Base-by-base conservation (phyloP, 2,888 invertebrate species). In the Phortica magna region DNA sequence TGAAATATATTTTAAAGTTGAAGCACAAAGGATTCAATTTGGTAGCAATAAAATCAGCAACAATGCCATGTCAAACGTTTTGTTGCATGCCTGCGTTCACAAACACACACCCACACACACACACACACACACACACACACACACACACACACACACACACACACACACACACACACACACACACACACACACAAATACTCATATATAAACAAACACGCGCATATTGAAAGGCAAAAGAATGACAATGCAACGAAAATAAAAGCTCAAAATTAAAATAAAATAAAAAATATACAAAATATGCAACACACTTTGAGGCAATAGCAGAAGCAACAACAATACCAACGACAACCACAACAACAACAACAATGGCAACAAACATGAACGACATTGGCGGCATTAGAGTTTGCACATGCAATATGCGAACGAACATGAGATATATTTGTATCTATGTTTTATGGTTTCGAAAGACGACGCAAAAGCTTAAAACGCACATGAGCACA, bases 251-350 rank as follows among this genome's bases (percentile, higher is more conserved):
- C 55, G 31, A 53, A 53, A 55, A 71, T 71, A 31, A 22, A 31
- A 71, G 55, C 55, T 71, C 31, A 55, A 71, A 71, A 53, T 6
- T 6, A 71, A 65, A n/a, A n/a, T n/a, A n/a, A 71, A 71, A 55
- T 53, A n/a, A 55, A 70, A 55, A 53, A 55, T 53, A 22, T 17
- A 71, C 48, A 71, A 74, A 65, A 67, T 74, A 76, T 78, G 53
- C 53, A 71, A 71, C 70, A 55, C 70, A 42, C 39, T 71, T 65
- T 12, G n/a, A 41, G 41, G 9, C 5, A 10, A 39, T 3, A 65
- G 14, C 31, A 65, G 10, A 12, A 12, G 41, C 41, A 65, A 41
- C 41, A 65, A 41, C 65, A 65, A 31, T 65, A 5, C 41, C 39
- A 59, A 14, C 59, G 19, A 12, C 7, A 17, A 7, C 59, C 0